Conservation (phyloP, 2,113 vertebrate genomes). For the Scartelaos histophorus region DNA sequence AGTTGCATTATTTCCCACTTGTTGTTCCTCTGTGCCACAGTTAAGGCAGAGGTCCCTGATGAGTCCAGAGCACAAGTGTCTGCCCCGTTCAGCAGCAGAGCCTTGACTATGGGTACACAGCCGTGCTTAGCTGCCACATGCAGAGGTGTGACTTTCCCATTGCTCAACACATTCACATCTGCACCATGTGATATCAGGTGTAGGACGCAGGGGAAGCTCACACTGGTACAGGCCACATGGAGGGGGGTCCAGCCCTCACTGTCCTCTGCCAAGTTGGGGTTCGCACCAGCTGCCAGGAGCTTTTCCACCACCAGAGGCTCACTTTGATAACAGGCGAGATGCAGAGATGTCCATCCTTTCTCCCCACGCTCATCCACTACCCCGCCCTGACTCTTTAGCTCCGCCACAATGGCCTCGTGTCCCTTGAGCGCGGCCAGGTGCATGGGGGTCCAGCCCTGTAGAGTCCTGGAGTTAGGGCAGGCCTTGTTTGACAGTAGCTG, state of each 20-base stretch:
- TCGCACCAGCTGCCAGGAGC: constrained; percentile 76
- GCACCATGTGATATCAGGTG: constrained; percentile 78
- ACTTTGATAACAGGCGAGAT: constrained; percentile 79
- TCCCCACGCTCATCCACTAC: constrained; percentile 69
- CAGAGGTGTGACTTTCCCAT: constrained; percentile 76
- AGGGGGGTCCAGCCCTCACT: constrained; percentile 79
- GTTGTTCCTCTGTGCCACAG: constrained; percentile 72
- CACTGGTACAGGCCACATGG: constrained; percentile 77
- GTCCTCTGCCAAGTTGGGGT: constrained; percentile 75
- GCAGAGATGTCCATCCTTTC: constrained; percentile 81
- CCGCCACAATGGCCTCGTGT: constrained; percentile 73
- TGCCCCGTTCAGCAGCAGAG: constrained; percentile 77
- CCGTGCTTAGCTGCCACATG: constrained; percentile 81
- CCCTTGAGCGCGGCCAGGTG: constrained; percentile 83
- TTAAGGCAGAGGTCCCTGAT: constrained; percentile 75
- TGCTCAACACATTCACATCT: constrained; percentile 77
- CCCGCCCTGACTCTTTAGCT: constrained; percentile 72
- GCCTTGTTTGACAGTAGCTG: constrained; percentile 77
- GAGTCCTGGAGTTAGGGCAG: constrained; percentile 68
- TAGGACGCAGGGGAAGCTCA: constrained; percentile 73
- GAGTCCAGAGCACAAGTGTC: constrained; percentile 63
- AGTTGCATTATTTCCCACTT: constrained; percentile 71
- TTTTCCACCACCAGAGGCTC: constrained; percentile 64
- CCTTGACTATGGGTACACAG: constrained; percentile 76
- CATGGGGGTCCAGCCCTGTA: constrained; percentile 83